These are phyloP conservation scores for Meriones psammophilus DNA, from an alignment of 2,797 vertebrate genomes.

Conservation along the genomic window DNA sequence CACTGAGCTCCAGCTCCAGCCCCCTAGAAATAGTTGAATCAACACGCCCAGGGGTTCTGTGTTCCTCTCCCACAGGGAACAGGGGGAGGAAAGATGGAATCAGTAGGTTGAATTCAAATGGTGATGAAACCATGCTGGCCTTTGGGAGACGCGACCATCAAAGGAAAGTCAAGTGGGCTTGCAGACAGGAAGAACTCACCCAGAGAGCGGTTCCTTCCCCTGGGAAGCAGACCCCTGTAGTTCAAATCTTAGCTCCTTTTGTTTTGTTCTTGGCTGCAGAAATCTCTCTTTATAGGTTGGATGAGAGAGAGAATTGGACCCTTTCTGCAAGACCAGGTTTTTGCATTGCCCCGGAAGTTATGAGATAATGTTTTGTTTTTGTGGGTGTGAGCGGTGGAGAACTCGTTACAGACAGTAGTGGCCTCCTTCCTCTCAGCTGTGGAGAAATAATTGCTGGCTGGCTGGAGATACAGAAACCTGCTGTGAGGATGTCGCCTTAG, in stretches of 20 bases:
- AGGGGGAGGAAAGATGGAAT: background rate
- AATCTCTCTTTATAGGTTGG: background rate
- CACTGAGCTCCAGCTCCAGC: background rate
- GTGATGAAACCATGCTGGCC: background rate
- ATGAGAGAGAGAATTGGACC: background rate
- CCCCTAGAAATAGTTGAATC: background rate
- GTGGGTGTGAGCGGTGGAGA: background rate
- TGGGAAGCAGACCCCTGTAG: background rate
- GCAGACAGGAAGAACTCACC: background rate
- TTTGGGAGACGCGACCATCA: constrained; percentile 16
- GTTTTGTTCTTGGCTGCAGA: background rate
- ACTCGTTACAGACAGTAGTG: too few species aligned
- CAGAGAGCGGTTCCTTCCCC: background rate
- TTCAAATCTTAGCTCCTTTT: constrained; percentile 22
- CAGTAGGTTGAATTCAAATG: background rate
- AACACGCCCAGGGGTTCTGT: background rate
- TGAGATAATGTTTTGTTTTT: constrained; percentile 23
- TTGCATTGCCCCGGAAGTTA: background rate
- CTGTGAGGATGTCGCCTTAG: background rate
- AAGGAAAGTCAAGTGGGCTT: background rate
- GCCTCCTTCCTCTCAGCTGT: background rate
- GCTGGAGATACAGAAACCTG: background rate
- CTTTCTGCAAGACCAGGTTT: constrained; percentile 7
- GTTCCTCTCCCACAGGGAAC: constrained; percentile 19
- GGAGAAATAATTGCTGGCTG: background rate